Evolutionary conservation across 2,797 vertebrate species (phyloP).

Genomic region (Anabacerthia variegaticeps): DNA sequence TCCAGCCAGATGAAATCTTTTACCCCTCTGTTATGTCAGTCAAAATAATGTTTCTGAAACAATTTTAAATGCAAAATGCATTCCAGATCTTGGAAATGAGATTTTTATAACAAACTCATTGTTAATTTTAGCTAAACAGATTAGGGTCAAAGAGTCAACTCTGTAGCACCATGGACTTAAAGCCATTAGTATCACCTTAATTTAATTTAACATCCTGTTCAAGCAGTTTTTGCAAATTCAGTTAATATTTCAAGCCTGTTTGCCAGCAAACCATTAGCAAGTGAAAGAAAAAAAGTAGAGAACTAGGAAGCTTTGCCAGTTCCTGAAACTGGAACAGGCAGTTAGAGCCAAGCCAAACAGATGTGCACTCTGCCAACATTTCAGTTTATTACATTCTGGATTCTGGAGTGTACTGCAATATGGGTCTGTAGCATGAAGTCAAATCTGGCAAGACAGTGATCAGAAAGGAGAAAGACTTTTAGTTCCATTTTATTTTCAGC

Average conservation of each 20-base stretch:
- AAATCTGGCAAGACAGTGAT: neutral
- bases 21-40: neutral
- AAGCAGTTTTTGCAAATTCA: conserved; percentile 21
- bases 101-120: neutral
- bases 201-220: conserved; percentile 12
- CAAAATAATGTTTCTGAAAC: neutral
- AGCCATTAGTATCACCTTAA: conserved; percentile 21
- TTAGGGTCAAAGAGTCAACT: conserved; percentile 3
- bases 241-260: conserved; percentile 32
- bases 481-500: neutral
- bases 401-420: neutral
- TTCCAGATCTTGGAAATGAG: neutral
- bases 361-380: neutral
- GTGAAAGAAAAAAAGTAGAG: neutral
- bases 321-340: neutral
- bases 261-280: conserved; percentile 8
- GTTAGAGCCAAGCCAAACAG: neutral
- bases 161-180: neutral
- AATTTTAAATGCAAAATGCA: conserved; percentile 21
- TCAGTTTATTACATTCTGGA: neutral
- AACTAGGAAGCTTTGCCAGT: neutral
- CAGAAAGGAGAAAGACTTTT: neutral
- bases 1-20: neutral
- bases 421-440: neutral
- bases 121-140: conserved; percentile 25